Evolutionary conservation across 2,113 vertebrate species (phyloP), one percentile per base, ranked within the genome.

Genomic region (Pipa parva): DNA sequence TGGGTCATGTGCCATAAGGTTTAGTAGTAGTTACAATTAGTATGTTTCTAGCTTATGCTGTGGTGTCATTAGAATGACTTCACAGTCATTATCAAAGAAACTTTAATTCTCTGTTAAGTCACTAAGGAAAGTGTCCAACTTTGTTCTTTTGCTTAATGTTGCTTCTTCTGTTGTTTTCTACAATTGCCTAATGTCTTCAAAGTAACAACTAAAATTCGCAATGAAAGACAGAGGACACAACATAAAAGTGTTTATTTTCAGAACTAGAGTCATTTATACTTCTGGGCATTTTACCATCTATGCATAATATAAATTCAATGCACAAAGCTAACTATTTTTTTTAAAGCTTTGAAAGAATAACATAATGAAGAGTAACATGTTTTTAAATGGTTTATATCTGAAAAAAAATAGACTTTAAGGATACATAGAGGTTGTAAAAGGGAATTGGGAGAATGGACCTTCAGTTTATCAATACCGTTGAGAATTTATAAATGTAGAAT

Each of bases 401-500:
- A 24, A 5, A 33, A 51, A 36, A 33, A 33, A 15, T 21, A 4
- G 4, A n/a, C 21, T 12, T 7, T 49, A 22, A 49, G 21, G 10
- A 49, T 49, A 24, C 22, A 42, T 42, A 42, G n/a, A 42, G 17
- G 17, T 6, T n/a, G 17, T 15, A n/a, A 5, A n/a, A 63, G 4
- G 31, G 17, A 20, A 36, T 51, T 25, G 26, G 29, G 12, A 22
- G 20, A 13, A 17, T 22, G 7, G 1, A 21, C 2, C 45, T 51
- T 8, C 3, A 7, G 28, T 57, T 51, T 61, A 28, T 63, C 51
- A 28, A 33, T 71, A 13, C 46, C 26, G 9, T 48, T 31, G 57
- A 60, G 57, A 54, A 54, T 69, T 69, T 54, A 36, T 52, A 54
- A 46, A 63, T 59, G 37, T 50, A 20, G 56, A 52, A 45, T 33